Evolutionary conservation across 2,797 vertebrate genomes (phyloP), one percentile per base, ranked within the genome.

Genomic region (Clarias platycephalus): DNA sequence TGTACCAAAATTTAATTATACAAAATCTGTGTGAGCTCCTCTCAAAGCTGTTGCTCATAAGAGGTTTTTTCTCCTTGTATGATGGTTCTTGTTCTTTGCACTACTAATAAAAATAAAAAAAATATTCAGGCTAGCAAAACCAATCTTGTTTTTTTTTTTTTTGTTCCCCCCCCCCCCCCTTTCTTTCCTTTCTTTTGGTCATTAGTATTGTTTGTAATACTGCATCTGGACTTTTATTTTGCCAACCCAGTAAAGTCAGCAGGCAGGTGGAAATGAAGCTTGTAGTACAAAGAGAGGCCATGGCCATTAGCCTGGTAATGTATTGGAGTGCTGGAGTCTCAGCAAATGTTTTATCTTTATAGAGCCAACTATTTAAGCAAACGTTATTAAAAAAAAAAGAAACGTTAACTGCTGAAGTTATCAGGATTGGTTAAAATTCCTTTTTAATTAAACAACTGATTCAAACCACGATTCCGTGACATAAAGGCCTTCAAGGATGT

Each of bases 1-100:
- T 31, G 31, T 31, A n/a, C n/a, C n/a, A n/a, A n/a, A n/a, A 60
- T 68, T 80, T 64, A 53, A 80, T 80, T n/a, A 64, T 63, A 1
- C 18, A 71, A 84, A 71, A 20, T 49, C 10, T 22, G 1, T 62
- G 9, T 9, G 24, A 84, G 64, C 53, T 28, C 34, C 2, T 44
- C 40, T 44, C 40, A 44, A 44, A 44, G 40, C 8, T n/a, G 5
- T 71, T 15, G 22, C n/a, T 28, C n/a, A n/a, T n/a, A n/a, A n/a
- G n/a, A n/a, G n/a, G n/a, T n/a, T n/a, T n/a, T n/a, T n/a, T n/a
- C n/a, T n/a, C n/a, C n/a, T n/a, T n/a, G n/a, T n/a, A n/a, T n/a
- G n/a, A 26, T 26, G 26, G 1, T 28, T 28, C 13, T 1, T 13
- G 18, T 28, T 64, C 13, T 1, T 13, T 28, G 63, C 2, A 5